Percentiles rank a stretch among this genome's conserved stretches.
Evolutionary conservation across 2,113 vertebrate genomes (phyloP).

Genomic region (Tiliqua scincoides): DNA sequence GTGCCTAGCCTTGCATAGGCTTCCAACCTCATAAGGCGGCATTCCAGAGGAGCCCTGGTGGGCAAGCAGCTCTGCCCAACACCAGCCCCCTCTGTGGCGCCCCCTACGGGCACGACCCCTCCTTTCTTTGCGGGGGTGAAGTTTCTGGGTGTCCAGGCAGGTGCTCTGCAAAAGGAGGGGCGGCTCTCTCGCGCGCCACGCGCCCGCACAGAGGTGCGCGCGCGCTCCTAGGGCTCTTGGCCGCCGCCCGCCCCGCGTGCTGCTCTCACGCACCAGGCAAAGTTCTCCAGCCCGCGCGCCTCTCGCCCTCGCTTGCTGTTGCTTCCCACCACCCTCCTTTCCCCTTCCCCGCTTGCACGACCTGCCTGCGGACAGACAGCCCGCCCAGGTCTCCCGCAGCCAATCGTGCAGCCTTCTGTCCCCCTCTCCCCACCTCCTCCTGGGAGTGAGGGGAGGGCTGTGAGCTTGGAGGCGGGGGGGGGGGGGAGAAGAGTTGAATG

Average conservation of each 20-base stretch:
- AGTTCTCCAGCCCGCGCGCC: too few species aligned
- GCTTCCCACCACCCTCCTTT: too few species aligned
- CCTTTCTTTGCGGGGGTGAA: too few species aligned
- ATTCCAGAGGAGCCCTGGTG: too few species aligned
- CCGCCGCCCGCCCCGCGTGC: background rate
- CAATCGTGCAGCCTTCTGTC: conserved; percentile 64
- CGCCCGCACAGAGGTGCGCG: background rate
- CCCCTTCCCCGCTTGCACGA: rapidly evolving
- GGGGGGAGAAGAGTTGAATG: conserved; percentile 59
- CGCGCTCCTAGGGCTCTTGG: too few species aligned
- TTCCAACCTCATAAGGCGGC: too few species aligned
- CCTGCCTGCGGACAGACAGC: conserved; percentile 15
- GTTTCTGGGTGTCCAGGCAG: background rate
- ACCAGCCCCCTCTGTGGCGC: too few species aligned
- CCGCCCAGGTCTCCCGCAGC: conserved; percentile 39
- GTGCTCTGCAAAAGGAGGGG: background rate
- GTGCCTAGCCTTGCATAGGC: too few species aligned
- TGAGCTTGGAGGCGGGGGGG: conserved; percentile 2
- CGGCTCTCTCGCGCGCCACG: background rate
- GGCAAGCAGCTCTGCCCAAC: too few species aligned
- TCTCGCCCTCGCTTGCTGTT: background rate
- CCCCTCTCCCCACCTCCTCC: conserved; percentile 50
- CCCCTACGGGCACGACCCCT: too few species aligned
- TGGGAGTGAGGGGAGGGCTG: conserved; percentile 29
- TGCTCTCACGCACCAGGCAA: background rate